Evolutionary conservation across 2,113 vertebrate genomes (phyloP).

Genomic region (Boleophthalmus pectinirostris): DNA sequence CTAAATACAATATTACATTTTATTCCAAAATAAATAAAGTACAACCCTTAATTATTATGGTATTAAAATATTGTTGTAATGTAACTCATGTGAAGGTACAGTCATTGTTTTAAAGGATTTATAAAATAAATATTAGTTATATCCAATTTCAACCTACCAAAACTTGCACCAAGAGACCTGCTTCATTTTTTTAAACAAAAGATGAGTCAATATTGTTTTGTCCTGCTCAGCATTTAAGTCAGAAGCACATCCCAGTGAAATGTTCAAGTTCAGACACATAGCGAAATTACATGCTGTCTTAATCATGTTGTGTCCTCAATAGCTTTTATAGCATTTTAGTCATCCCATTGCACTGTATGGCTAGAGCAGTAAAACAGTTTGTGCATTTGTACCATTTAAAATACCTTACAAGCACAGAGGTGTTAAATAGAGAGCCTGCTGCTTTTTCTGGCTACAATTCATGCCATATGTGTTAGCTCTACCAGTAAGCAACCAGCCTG

Average conservation of each 20-base stretch:
- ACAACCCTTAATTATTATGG: too few relatives aligned
- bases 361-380: background rate
- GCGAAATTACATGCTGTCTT: background rate
- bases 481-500: constrained; percentile 25
- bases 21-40: background rate
- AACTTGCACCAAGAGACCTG: background rate
- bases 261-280: constrained; percentile 1
- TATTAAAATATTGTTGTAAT: too few relatives aligned
- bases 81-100: too few relatives aligned
- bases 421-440: constrained; percentile 18
- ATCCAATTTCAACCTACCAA: background rate
- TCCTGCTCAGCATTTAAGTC: background rate
- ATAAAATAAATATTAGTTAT: background rate
- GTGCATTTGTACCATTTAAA: constrained; percentile 7
- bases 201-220: background rate
- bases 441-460: constrained; percentile 24
- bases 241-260: background rate
- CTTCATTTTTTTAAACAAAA: background rate
- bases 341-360: background rate
- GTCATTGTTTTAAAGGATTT: background rate
- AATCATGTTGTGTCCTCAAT: background rate
- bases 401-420: constrained; percentile 2
- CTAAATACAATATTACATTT: too few relatives aligned
- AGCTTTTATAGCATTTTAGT: background rate
- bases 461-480: constrained; percentile 34